A percentile compares a stretch with the other conserved stretches of the same genome.
Evolutionary conservation across 2,797 vertebrate species (phyloP).

Genomic region (Thamnophis elegans): DNA sequence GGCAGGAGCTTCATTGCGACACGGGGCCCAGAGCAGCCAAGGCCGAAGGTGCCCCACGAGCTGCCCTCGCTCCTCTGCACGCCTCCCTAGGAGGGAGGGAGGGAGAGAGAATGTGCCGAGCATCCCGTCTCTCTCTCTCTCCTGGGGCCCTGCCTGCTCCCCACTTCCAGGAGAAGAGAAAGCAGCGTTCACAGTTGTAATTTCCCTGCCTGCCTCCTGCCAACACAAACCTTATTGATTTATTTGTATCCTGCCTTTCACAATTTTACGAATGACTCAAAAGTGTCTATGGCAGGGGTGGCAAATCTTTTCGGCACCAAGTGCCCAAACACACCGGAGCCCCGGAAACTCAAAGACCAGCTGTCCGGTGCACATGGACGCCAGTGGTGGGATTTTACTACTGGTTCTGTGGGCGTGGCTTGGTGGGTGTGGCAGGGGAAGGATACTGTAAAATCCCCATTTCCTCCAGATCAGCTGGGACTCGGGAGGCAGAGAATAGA

Average conservation of each 20-base stretch:
- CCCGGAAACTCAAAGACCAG: too few species aligned
- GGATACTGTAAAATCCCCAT: too few species aligned
- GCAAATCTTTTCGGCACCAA: too few species aligned
- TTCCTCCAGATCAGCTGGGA: too few species aligned
- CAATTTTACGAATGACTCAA: neutral
- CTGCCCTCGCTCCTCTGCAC: rapidly evolving
- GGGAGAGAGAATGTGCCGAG: neutral
- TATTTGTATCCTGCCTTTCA: neutral
- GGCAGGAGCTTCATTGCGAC: conserved; percentile 59
- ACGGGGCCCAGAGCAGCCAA: conserved; percentile 30
- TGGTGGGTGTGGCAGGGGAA: too few species aligned
- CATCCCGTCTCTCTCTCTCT: neutral
- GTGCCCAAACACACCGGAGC: too few species aligned
- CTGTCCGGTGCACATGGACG: too few species aligned
- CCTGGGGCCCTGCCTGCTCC: neutral
- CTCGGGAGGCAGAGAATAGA: too few species aligned
- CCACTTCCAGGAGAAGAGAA: neutral
- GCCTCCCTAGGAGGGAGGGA: conserved; percentile 7
- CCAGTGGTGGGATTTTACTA: too few species aligned
- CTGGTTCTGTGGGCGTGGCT: too few species aligned
- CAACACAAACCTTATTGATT: neutral
- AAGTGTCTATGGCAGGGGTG: too few species aligned
- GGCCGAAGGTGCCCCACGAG: neutral
- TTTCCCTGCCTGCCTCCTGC: neutral
- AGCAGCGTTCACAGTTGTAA: too few species aligned